Evolutionary conservation across 2,888 invertebrate genomes (phyloP).

Genomic region (Sabatieria punctata): DNA sequence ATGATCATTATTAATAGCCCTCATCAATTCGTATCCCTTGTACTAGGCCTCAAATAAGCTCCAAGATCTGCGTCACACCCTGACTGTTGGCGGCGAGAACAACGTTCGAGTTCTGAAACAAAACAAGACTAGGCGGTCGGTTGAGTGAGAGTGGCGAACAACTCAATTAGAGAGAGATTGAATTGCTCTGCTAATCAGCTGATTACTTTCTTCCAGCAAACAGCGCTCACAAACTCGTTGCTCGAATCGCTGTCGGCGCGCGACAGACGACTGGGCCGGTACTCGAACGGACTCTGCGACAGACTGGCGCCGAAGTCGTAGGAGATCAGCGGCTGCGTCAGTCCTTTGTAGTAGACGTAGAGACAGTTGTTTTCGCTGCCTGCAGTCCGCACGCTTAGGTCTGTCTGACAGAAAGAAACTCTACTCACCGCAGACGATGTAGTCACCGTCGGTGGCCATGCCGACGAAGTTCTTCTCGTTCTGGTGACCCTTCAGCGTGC

Average conservation of each 20-base stretch:
- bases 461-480: conserved; percentile 95
- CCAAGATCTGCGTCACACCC: conserved; percentile 72
- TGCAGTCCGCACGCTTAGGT: conserved; percentile 21
- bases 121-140: no score
- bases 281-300: no score
- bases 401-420: background rate
- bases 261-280: no score
- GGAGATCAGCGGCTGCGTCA: conserved; percentile 65
- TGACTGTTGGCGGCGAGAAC: conserved; percentile 83
- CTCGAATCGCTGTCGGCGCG: conserved; percentile 47
- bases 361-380: conserved; percentile 75
- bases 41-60: conserved; percentile 47
- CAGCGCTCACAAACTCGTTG: conserved; percentile 83
- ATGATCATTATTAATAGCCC: no score
- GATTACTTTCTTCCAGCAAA: conserved; percentile 59
- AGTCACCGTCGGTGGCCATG: conserved; percentile 72
- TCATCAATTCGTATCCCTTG: no score
- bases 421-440: conserved; percentile 61
- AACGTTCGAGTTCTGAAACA: conserved; percentile 51
- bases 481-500: conserved; percentile 72
- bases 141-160: background rate
- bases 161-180: background rate
- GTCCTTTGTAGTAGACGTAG: conserved; percentile 73
- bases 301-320: conserved; percentile 77
- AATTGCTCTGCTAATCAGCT: background rate